Percentiles rank a stretch among this genome's conserved stretches.
Conservation (phyloP, 2,888 invertebrate genomes). For the Melipona beecheii region DNA sequence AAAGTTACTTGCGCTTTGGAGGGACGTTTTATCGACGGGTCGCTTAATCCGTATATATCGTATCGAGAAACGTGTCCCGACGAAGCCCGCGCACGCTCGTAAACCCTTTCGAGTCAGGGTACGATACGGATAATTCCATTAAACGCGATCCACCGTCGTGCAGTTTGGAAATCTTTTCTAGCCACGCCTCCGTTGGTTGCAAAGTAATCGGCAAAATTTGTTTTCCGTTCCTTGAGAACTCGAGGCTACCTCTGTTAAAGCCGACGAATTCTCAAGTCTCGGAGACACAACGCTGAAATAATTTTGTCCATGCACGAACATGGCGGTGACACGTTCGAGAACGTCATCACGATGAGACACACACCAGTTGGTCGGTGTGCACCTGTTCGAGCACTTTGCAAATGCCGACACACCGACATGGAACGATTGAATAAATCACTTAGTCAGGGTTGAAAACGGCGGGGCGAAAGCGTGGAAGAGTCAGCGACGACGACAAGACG, state of each 20-base stretch:
- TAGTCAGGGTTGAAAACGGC: background rate
- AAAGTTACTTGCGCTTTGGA: slow-evolving; percentile 40
- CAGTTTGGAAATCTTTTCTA: slow-evolving; percentile 25
- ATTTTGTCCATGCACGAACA: too few species aligned
- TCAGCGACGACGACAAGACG: background rate
- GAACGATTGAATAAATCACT: background rate
- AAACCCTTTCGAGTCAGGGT: slow-evolving; percentile 30
- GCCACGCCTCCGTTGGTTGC: background rate
- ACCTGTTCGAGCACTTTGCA: too few species aligned
- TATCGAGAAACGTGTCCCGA: slow-evolving; percentile 37
- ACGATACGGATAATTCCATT: slow-evolving; percentile 51
- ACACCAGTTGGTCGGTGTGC: too few species aligned
- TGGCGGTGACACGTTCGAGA: too few species aligned
- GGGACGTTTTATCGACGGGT: slow-evolving; percentile 43
- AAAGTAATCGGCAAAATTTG: slow-evolving; percentile 9
- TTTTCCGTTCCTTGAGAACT: too few species aligned
- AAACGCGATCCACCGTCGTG: slow-evolving; percentile 20
- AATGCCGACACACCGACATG: too few species aligned
- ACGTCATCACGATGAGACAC: too few species aligned
- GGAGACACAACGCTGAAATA: too few species aligned
- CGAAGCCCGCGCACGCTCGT: slow-evolving; percentile 23
- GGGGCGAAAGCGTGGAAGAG: background rate
- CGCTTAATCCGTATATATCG: slow-evolving; percentile 37
- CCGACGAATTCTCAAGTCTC: too few species aligned
- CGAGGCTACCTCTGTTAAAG: too few species aligned